Evolutionary conservation across 2,888 invertebrate genomes (phyloP).

Genomic region (Arrhopalites spinosus): DNA sequence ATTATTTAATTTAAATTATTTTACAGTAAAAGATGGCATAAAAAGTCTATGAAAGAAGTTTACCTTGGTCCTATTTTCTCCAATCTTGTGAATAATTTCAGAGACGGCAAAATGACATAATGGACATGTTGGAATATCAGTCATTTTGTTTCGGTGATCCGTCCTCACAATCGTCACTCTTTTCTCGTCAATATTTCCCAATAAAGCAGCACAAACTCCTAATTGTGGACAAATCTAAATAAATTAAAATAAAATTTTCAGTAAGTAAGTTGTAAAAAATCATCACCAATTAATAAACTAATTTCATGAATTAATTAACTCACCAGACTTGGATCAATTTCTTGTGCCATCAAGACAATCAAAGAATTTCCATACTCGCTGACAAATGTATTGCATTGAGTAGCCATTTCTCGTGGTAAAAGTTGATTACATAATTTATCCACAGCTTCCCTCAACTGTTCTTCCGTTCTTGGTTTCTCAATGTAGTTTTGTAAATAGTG

Average conservation of each 20-base stretch:
- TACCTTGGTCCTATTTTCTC: slow-evolving; percentile 77
- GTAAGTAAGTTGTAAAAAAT: neutral
- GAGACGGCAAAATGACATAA: slow-evolving; percentile 82
- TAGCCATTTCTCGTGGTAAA: slow-evolving; percentile 67
- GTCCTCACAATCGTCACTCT: slow-evolving; percentile 57
- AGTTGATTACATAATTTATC: slow-evolving; percentile 70
- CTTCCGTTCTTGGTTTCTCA: slow-evolving; percentile 71
- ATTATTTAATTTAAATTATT: neutral
- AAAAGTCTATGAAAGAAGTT: slow-evolving; percentile 41
- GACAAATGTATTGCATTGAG: slow-evolving; percentile 75
- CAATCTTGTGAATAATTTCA: slow-evolving; percentile 73
- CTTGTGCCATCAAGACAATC: slow-evolving; percentile 76
- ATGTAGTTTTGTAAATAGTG: slow-evolving; percentile 77
- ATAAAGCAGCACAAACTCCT: slow-evolving; percentile 68
- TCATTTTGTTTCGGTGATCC: slow-evolving; percentile 1
- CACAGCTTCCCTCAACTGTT: slow-evolving; percentile 70
- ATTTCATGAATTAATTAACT: neutral
- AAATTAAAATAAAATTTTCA: slow-evolving; percentile 24
- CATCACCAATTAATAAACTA: neutral
- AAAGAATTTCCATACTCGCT: slow-evolving; percentile 78
- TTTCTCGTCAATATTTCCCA: slow-evolving; percentile 62
- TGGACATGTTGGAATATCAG: slow-evolving; percentile 72
- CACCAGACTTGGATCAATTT: slow-evolving; percentile 68
- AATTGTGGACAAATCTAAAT: slow-evolving; percentile 72
- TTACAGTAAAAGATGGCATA: neutral